A percentile compares a stretch with the other conserved stretches of the same genome.
These are phyloP conservation scores for Lacanobia wlatinum DNA, from an alignment of 2,888 invertebrate species.

Conservation along the genomic window DNA sequence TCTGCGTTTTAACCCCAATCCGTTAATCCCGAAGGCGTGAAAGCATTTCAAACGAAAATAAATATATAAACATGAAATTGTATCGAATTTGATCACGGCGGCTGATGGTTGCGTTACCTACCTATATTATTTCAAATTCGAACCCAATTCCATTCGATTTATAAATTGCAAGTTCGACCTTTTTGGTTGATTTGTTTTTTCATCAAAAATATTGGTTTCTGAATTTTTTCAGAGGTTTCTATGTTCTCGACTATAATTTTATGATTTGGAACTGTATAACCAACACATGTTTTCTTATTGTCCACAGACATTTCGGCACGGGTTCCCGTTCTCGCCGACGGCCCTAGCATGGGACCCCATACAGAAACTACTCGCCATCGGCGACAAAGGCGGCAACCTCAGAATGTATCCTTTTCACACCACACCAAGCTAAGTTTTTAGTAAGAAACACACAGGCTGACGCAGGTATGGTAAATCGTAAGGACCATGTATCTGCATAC, in stretches of 20 bases:
- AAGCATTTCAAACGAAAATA: conserved; percentile 41
- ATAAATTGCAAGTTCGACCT: conserved; percentile 10
- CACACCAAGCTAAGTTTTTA: neutral
- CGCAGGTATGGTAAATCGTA: neutral
- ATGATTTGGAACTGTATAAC: neutral
- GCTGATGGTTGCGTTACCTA: neutral
- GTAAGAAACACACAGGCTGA: neutral
- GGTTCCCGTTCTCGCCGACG: conserved; percentile 99
- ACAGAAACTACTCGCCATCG: conserved; percentile 98
- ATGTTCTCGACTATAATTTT: neutral
- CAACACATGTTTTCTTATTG: conserved; percentile 71
- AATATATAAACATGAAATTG: conserved; percentile 42
- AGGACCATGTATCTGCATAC: neutral
- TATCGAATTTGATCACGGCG: conserved; percentile 19
- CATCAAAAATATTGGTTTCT: neutral
- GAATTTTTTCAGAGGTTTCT: neutral
- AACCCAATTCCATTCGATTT: conserved; percentile 31
- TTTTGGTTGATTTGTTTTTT: neutral
- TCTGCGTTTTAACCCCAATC: conserved; percentile 29
- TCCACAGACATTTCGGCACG: conserved; percentile 98
- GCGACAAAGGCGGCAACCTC: conserved; percentile 98
- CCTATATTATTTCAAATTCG: conserved; percentile 34
- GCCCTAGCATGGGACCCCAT: conserved; percentile 99
- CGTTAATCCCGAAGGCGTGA: conserved; percentile 45
- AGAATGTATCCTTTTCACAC: conserved; percentile 97